phyloP scores from a whole-genome alignment of 1,140 invertebrate genomes.

The Drosophila albomicans region DNA sequence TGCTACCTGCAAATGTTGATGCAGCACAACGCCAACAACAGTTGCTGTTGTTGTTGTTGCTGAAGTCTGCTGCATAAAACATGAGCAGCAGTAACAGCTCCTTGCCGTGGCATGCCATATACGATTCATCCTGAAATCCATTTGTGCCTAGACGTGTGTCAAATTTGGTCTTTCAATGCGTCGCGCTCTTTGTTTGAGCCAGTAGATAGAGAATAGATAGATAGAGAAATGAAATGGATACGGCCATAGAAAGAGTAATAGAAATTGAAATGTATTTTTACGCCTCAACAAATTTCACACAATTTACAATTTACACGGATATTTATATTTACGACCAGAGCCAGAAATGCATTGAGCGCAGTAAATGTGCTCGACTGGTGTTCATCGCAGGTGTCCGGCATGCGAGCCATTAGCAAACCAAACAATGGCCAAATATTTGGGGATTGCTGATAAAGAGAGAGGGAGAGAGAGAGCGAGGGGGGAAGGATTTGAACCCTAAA shows the following conservation, averaged over 20 bases:
- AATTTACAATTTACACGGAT: conserved; percentile 50
- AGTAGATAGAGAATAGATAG: conserved; percentile 27
- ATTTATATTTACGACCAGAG: conserved; percentile 23
- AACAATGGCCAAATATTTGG: conserved; percentile 59
- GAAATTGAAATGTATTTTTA: conserved; percentile 76
- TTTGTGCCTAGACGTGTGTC: conserved; percentile 74
- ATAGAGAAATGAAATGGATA: conserved; percentile 65
- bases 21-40: conserved; percentile 12
- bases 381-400: conserved; percentile 3
- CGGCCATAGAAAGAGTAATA: conserved; percentile 36
- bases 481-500: conserved; percentile 31
- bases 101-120: conserved; percentile 39
- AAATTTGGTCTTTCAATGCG: conserved; percentile 59
- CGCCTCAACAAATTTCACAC: conserved; percentile 62
- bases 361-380: neutral
- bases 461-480: neutral
- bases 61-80: conserved; percentile 63
- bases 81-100: conserved; percentile 43
- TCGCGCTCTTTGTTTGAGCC: conserved; percentile 55
- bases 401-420: conserved; percentile 73
- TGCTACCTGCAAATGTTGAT: conserved; percentile 17
- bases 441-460: neutral
- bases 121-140: conserved; percentile 61
- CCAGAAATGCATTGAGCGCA: conserved; percentile 29
- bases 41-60: conserved; percentile 16